Evolutionary conservation across 1,140 invertebrate species (phyloP), one percentile per base, ranked within the genome.

Genomic region (Drosophila navojoa): DNA sequence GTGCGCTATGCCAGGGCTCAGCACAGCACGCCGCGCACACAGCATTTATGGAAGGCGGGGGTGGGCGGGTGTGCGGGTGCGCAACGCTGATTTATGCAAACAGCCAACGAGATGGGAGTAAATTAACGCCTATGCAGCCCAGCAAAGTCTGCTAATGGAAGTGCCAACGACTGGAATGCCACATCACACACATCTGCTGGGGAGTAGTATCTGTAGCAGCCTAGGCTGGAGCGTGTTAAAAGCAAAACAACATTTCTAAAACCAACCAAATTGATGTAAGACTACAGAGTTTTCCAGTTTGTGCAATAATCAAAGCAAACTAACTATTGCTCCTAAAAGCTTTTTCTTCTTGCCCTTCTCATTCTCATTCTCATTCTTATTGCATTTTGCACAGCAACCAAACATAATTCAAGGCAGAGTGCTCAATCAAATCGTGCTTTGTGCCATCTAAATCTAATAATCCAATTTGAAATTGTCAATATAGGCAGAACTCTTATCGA

Each of bases 391-490:
- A 59, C 5, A 19, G 9, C 45, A 27, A 13, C 27, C 5, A 49
- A 13, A 45, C 29, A 45, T n/a, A 45, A 45, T 45, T 15, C 15
- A 22, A 4, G 11, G 35, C 53, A 19, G 42, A 59, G 57, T 45
- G 42, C 57, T 29, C 42, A 11, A 25, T 47, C 42, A 32, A 38
- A 3, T 42, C 15, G 5, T 5, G 42, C 16, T 44, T 45, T 25
- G 3, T 29, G 22, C 25, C n/a, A 11, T 49, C 40, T 38, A 47
- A 70, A 73, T 78, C 63, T 53, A 77, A 64, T 77, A 81, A 87
- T 73, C 64, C 76, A 81, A 81, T 81, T 80, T 75, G 66, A 69
- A 84, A 80, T 85, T 87, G 79, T 87, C 76, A 81, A 87, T 81
- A 74, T 87, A 77, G 77, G 73, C 86, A 87, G 81, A 76, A 67